Evolutionary conservation across 2,797 vertebrate genomes (phyloP).

Genomic region (Tokudaia muenninki): DNA sequence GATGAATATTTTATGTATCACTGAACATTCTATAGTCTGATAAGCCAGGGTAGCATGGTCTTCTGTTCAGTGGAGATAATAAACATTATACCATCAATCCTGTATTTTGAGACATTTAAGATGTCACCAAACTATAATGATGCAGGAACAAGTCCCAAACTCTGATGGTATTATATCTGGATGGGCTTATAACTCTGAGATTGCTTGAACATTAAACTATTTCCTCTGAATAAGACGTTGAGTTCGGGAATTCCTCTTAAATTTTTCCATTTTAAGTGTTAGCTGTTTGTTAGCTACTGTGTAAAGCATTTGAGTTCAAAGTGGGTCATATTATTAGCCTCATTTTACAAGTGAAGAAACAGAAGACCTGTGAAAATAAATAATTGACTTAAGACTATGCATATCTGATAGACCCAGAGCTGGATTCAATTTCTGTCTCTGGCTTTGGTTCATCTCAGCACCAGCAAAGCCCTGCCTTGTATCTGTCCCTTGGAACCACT

Average conservation of each 20-base stretch:
- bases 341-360: slow-evolving; percentile 56
- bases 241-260: neutral
- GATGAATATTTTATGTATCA: neutral
- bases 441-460: neutral
- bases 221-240: neutral
- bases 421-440: neutral
- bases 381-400: neutral
- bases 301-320: slow-evolving; percentile 44
- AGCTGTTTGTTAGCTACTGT: slow-evolving; percentile 40
- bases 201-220: neutral
- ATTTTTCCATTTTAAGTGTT: slow-evolving; percentile 31
- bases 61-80: neutral
- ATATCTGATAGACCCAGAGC: neutral
- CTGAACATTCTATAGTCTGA: neutral
- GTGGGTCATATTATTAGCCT: slow-evolving; percentile 22
- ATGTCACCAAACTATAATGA: neutral
- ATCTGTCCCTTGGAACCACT: neutral
- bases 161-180: slow-evolving; percentile 29
- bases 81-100: neutral
- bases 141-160: neutral
- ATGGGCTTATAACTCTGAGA: neutral
- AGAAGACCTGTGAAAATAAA: neutral
- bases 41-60: neutral
- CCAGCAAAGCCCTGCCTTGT: neutral
- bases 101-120: slow-evolving; percentile 16